Percentiles rank a stretch among this genome's conserved stretches.
phyloP scores from a whole-genome alignment of 2,113 vertebrate genomes.

The Coregonus clupeaformis region DNA sequence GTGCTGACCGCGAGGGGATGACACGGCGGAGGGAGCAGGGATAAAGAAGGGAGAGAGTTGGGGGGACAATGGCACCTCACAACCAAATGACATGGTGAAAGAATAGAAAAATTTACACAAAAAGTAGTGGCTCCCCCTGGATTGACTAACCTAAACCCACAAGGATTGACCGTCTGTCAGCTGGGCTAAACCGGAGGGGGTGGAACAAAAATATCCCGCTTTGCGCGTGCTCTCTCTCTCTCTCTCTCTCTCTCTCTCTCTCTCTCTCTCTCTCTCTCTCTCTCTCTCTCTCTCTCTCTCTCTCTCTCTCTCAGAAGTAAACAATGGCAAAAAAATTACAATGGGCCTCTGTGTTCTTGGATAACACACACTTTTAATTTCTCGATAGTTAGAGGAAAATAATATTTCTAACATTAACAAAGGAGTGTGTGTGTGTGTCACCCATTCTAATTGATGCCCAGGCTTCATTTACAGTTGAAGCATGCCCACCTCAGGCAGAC shows the following conservation, averaged over 20 bases:
- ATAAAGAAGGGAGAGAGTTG: conserved; percentile 71
- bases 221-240: conserved; percentile 42
- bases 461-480: conserved; percentile 54
- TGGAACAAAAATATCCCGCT: neutral
- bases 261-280: conserved; percentile 26
- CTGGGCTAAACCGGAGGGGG: conserved; percentile 77
- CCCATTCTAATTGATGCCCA: conserved; percentile 39
- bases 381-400: conserved; percentile 14
- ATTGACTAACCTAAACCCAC: conserved; percentile 77
- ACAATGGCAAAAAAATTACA: conserved; percentile 43
- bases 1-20: conserved; percentile 98
- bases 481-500: conserved; percentile 38
- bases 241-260: conserved; percentile 29
- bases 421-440: conserved; percentile 24
- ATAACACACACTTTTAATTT: conserved; percentile 25
- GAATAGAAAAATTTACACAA: conserved; percentile 96
- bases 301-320: neutral
- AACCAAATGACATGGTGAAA: conserved; percentile 94
- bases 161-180: conserved; percentile 87
- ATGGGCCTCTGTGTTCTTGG: conserved; percentile 42
- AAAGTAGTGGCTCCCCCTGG: conserved; percentile 90
- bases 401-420: conserved; percentile 26
- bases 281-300: conserved; percentile 21
- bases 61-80: conserved; percentile 87
- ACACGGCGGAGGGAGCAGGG: conserved; percentile 85